Percentiles rank a stretch among this genome's conserved stretches.
Conservation (phyloP, 2,113 vertebrate genomes). For the Tenrec ecaudatus region DNA sequence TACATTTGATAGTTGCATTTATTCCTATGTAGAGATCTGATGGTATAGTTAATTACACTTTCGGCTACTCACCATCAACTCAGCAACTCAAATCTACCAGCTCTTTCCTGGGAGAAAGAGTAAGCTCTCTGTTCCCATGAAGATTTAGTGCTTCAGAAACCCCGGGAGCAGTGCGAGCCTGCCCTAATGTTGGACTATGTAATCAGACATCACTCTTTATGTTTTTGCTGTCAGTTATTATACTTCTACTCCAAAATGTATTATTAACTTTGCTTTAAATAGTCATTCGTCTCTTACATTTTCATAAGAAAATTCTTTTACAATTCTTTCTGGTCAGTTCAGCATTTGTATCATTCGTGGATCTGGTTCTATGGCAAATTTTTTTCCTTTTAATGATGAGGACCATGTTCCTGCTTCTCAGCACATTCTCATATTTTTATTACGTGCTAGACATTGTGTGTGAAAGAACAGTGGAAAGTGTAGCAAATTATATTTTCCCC, state of each 20-base stretch:
- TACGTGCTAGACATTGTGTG: background rate
- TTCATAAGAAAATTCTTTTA: background rate
- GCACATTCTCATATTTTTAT: background rate
- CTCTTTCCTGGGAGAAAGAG: too few species aligned
- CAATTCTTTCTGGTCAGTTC: background rate
- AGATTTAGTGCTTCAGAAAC: too few species aligned
- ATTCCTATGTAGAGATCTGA: background rate
- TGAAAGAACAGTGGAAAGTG: background rate
- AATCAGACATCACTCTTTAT: background rate
- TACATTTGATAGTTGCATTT: background rate
- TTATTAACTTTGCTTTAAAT: constrained; percentile 1
- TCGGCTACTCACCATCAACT: too few species aligned
- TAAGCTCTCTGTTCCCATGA: too few species aligned
- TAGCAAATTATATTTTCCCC: background rate
- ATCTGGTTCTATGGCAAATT: background rate
- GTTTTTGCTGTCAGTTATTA: background rate
- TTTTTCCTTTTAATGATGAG: constrained; percentile 12
- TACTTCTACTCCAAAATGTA: background rate
- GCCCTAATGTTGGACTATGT: too few species aligned
- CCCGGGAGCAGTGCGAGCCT: too few species aligned
- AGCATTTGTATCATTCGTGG: background rate
- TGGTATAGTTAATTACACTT: too few species aligned
- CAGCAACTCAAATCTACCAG: too few species aligned
- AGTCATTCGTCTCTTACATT: background rate
- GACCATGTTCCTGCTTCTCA: background rate